Conservation (phyloP, 2,888 invertebrate genomes). For the Thelaira solivaga region DNA sequence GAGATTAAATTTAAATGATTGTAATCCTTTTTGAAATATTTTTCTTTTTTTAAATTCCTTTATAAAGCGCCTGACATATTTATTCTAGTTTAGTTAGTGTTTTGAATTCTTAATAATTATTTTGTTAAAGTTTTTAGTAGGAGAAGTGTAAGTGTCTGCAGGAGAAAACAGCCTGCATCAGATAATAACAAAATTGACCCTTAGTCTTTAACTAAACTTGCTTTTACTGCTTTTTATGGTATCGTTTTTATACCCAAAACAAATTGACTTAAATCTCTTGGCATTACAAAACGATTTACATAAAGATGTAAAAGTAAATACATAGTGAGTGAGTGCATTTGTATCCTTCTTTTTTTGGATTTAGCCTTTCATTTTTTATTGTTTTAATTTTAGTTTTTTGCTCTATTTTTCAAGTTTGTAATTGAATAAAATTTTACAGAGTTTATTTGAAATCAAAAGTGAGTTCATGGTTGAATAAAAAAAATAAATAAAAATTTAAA, state of each 20-base stretch:
- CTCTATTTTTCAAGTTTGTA: background rate
- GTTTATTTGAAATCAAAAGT: constrained; percentile 11
- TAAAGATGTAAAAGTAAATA: constrained; percentile 44
- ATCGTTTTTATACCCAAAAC: background rate
- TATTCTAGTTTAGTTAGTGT: background rate
- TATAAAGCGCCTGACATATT: background rate
- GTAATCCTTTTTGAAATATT: background rate
- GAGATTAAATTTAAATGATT: background rate
- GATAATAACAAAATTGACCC: constrained; percentile 1
- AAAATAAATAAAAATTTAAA: too few species aligned
- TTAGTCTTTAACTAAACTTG: constrained; percentile 9
- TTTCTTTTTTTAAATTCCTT: background rate
- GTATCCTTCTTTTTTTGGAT: background rate
- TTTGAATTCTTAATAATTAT: background rate
- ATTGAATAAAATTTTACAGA: background rate
- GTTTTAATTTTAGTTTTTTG: background rate
- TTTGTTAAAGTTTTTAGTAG: background rate
- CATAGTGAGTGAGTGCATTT: too few species aligned
- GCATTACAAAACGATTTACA: constrained; percentile 51
- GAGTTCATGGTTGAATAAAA: background rate
- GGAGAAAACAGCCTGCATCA: background rate
- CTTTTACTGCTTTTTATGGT: background rate
- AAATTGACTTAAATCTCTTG: constrained; percentile 53
- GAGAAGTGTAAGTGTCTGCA: background rate
- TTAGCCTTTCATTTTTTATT: too few species aligned